Percentiles rank a stretch among this genome's conserved stretches.
Evolutionary conservation across 2,797 vertebrate genomes (phyloP).

Genomic region (Semaprochilodus insignis): DNA sequence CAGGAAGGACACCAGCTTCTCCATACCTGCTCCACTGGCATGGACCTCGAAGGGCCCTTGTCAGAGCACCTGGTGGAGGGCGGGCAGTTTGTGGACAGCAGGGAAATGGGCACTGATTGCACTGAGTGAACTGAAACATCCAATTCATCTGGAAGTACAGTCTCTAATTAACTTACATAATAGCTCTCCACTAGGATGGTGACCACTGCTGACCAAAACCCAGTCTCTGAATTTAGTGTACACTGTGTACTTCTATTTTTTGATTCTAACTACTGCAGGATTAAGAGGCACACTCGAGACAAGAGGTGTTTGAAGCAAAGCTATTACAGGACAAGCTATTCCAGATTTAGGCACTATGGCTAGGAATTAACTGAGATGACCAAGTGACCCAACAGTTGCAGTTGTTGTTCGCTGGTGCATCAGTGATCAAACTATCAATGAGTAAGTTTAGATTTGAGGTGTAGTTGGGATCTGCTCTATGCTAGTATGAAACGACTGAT

Average conservation of each 20-base stretch:
- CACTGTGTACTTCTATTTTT: neutral
- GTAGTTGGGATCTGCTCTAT: too few relatives aligned
- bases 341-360: too few relatives aligned
- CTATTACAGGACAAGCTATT: neutral
- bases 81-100: neutral
- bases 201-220: neutral
- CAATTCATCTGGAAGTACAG: too few relatives aligned
- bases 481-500: too few relatives aligned
- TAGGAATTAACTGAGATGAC: too few relatives aligned
- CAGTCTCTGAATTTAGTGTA: neutral
- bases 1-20: neutral
- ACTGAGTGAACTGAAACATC: neutral
- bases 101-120: neutral
- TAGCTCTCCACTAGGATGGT: too few relatives aligned
- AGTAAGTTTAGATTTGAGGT: too few relatives aligned
- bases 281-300: too few relatives aligned
- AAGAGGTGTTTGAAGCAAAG: neutral
- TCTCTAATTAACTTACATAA: neutral
- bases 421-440: too few relatives aligned
- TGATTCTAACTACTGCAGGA: neutral
- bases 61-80: neutral
- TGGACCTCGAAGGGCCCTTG: constrained; percentile 2
- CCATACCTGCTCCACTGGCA: neutral
- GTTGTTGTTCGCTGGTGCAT: too few relatives aligned
- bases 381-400: too few relatives aligned